Conservation (phyloP, 64 coral and sea anemone genomes). For the Pocillopora damicornis region DNA sequence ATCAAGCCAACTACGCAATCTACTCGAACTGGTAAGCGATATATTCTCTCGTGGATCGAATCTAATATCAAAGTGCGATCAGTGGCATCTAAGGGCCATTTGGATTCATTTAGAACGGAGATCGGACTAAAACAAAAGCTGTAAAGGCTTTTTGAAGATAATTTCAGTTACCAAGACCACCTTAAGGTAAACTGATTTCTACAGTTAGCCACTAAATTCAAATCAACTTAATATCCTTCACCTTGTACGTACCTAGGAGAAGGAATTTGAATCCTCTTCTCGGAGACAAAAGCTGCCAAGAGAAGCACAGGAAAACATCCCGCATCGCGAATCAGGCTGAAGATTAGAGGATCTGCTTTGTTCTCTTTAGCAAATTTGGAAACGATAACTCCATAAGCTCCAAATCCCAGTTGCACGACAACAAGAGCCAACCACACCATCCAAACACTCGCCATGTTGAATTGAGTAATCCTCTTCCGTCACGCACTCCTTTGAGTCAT, state of each 20-base stretch:
- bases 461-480: neutral
- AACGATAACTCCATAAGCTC: slow-evolving; percentile 82
- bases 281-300: slow-evolving; percentile 65
- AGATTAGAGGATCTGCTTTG: slow-evolving; percentile 78
- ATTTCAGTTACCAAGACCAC: too few relatives aligned
- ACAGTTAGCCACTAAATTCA: too few relatives aligned
- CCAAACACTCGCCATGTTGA: slow-evolving; percentile 23
- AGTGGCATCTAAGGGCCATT: too few relatives aligned
- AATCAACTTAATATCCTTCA: too few relatives aligned
- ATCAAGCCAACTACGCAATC: too few relatives aligned
- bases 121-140: too few relatives aligned
- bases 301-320: slow-evolving; percentile 79
- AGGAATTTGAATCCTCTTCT: slow-evolving; percentile 50
- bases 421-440: slow-evolving; percentile 71
- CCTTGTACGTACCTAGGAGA: slow-evolving; percentile 22
- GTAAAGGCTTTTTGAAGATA: too few relatives aligned
- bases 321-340: slow-evolving; percentile 77
- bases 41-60: too few relatives aligned
- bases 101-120: too few relatives aligned
- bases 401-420: slow-evolving; percentile 76
- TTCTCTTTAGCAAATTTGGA: slow-evolving; percentile 78
- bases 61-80: too few relatives aligned
- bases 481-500: neutral
- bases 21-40: too few relatives aligned
- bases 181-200: too few relatives aligned